These are phyloP conservation scores for Bombylius discolor DNA, from an alignment of 2,888 invertebrate genomes.

Conservation along the genomic window DNA sequence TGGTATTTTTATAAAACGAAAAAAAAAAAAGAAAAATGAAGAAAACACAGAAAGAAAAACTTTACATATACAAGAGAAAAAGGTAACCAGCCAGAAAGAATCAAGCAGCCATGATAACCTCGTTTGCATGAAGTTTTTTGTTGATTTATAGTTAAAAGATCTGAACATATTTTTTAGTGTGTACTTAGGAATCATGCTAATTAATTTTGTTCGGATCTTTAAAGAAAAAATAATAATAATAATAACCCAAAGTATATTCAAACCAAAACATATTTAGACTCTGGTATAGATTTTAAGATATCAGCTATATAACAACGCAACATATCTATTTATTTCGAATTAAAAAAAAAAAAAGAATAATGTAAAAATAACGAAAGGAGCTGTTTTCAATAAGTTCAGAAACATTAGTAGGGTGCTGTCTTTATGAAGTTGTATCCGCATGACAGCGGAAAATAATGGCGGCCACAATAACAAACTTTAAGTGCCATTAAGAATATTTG, in stretches of 20 bases:
- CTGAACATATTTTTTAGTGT: conserved; percentile 14
- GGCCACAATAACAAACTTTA: conserved; percentile 8
- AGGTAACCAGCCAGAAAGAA: background rate
- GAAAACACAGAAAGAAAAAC: too few relatives aligned
- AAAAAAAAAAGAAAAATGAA: too few relatives aligned
- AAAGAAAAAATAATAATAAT: background rate
- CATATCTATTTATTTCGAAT: too few relatives aligned
- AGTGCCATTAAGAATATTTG: conserved; percentile 8
- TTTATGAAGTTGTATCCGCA: conserved; percentile 7
- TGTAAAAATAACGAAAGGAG: background rate
- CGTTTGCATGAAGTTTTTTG: conserved; percentile 7
- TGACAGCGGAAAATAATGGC: conserved; percentile 6
- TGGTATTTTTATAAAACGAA: too few relatives aligned
- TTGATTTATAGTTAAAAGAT: conserved; percentile 12
- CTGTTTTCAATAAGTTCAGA: background rate
- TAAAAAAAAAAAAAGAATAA: too few relatives aligned
- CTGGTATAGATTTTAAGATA: too few relatives aligned
- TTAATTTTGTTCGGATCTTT: conserved; percentile 12
- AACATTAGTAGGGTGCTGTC: background rate
- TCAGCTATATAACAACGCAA: too few relatives aligned
- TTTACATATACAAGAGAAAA: background rate
- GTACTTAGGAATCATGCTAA: conserved; percentile 15
- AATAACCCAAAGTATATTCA: too few relatives aligned
- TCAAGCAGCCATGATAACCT: conserved; percentile 4
- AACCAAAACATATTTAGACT: too few relatives aligned